Base-by-base conservation (phyloP, 1,140 invertebrate genomes). In the Apis laboriosa region DNA sequence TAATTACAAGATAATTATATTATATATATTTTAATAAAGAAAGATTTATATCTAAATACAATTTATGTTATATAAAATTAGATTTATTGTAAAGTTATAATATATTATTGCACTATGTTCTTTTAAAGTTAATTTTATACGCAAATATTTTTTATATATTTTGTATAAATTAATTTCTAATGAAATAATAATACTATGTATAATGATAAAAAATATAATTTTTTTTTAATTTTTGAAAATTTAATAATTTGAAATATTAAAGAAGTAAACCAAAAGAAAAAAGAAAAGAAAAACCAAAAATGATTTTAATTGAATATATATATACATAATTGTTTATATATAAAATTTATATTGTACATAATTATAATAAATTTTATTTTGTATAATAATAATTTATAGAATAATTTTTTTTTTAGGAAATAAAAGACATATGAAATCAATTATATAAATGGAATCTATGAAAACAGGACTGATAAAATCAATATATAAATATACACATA, bases 401-500 rank as follows among this genome's bases (percentile, higher is more conserved):
- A 34, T 34, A 43, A 43, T 43, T 43, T 43, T 43, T 43, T 43
- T 43, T 43, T 43, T 43, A 7, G 34, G 7, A 43, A 43, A 43
- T 43, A 43, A 43, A 43, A 43, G 5, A 43, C 5, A 71, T 51
- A 19, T 28, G 51, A 60, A 51, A 24, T 51, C 15, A 21, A 34
- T 0, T 63, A 73, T 63, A 73, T 43, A 78, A 61, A 19, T 61
- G 56, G 58, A 56, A 73, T 74, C 73, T 73, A 8, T 24, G 68
- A 49, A 55, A 80, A 73, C 51, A 73, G 64, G 13, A 58, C 51
- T 80, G 51, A 51, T 74, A 43, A 56, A 21, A 8, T 58, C 64
- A 77, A 51, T 15, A 19, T 80, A 80, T 71, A 79, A 79, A 79
- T 79, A 67, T 49, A 19, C 49, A 8, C 24, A 43, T 34, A 55